Conservation (phyloP, 1,140 invertebrate species). For the Littorina saxatilis region DNA sequence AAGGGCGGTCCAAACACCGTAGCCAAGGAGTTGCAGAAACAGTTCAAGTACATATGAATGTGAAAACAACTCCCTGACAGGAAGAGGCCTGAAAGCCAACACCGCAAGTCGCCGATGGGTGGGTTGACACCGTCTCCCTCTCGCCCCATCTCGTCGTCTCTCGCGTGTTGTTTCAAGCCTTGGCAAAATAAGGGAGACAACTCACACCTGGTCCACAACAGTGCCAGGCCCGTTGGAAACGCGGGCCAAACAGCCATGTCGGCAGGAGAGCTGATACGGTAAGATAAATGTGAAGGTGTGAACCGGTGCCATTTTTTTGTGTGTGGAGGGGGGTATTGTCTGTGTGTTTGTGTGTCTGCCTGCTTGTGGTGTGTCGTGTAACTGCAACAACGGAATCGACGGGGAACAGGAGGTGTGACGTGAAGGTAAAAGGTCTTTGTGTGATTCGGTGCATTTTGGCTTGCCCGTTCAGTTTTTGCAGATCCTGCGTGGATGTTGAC, state of each 20-base stretch:
- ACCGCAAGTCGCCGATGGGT: conserved; percentile 15
- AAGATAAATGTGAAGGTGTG: background rate
- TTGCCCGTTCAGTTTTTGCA: no score
- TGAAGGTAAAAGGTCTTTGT: no score
- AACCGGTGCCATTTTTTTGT: no score
- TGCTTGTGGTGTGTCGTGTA: no score
- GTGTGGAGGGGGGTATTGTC: no score
- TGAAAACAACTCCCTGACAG: conserved; percentile 5
- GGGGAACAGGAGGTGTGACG: no score
- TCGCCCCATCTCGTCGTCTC: background rate
- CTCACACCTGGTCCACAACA: conserved; percentile 21
- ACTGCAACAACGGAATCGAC: no score
- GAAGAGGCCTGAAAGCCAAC: conserved; percentile 8
- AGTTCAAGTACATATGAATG: conserved; percentile 6
- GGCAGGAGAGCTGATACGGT: background rate
- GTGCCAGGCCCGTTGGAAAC: background rate
- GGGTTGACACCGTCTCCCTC: conserved; percentile 20
- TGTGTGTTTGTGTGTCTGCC: no score
- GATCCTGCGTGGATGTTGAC: no score
- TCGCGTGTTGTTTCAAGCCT: conserved; percentile 1
- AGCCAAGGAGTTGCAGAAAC: background rate
- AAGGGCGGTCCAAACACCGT: background rate
- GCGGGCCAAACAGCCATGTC: background rate
- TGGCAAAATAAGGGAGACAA: conserved; percentile 25
- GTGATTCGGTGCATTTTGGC: no score